Evolutionary conservation across 1,140 invertebrate genomes (phyloP), one percentile per base, ranked within the genome.

Genomic region (Drosophila simulans): DNA sequence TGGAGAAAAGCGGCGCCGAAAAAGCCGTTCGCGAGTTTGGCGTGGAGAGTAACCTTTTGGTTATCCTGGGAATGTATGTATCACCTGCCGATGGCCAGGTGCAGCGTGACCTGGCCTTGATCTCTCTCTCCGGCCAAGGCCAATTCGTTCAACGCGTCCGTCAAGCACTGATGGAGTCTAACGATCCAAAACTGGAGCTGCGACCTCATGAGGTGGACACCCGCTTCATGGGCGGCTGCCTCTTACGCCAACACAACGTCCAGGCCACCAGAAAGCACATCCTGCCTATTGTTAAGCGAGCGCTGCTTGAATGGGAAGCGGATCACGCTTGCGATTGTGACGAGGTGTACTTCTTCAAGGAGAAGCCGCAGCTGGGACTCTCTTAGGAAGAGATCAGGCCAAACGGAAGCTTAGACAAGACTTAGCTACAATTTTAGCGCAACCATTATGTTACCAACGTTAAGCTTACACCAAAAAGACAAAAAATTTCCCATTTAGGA

Each of bases 261-360:
- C 92, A 93, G 74, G 92, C 93, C 22, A 94, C 94, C 20, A 92
- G 95, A 31, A 95, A 95, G 92, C 94, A 95, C 85, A 93, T 95
- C 70, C 72, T 95, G 58, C 94, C 95, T 31, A 92, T 95, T 58
- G 83, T 95, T 64, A 93, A 93, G 84, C 90, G 91, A 37, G 90
- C 90, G 35, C 77, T 92, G 58, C 76, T 73, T 12, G 69, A 88
- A 0, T 72, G 81, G 77, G 84, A 89, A 49, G 52, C 58, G 4
- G 39, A 79, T 0, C 71, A 71, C 11, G 40, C 15, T 2, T 78
- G 77, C 20, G 74, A 86, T 35, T 80, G 79, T 58, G 66, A 89
- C 1, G 80, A 88, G 20, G 79, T 88, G 0, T 82, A 78, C 64
- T 82, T 82, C 25, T 88, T 88, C 35, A 79, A 86, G 65, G 78